Conservation (phyloP, 2,888 invertebrate species). For the Cantharis nigra region DNA sequence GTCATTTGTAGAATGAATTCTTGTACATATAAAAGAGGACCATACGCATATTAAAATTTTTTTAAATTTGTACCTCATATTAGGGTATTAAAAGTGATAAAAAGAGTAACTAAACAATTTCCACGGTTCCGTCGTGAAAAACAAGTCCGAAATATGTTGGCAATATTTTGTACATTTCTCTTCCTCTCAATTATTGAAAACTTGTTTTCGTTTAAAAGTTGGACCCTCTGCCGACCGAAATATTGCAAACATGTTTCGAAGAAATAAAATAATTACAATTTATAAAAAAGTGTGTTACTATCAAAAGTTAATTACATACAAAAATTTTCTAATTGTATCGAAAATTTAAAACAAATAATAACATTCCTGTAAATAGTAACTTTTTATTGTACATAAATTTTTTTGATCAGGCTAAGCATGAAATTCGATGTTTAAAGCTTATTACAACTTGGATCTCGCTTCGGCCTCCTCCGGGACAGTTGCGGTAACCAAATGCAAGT, state of each 20-base stretch:
- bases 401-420: conserved; percentile 18
- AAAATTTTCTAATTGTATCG: conserved; percentile 18
- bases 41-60: conserved; percentile 26
- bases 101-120: conserved; percentile 8
- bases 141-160: not conserved
- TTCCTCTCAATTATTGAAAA: not conserved
- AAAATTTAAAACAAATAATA: conserved; percentile 4
- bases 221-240: not conserved
- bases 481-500: not conserved
- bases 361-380: conserved; percentile 18
- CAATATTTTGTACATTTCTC: not conserved
- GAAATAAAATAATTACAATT: conserved; percentile 8
- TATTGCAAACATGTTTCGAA: conserved; percentile 11
- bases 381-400: conserved; percentile 25
- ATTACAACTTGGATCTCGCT: not conserved
- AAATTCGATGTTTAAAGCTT: conserved; percentile 6
- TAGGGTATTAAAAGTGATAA: conserved; percentile 22
- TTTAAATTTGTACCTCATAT: conserved; percentile 20
- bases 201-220: not conserved
- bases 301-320: conserved; percentile 14
- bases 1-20: conserved; percentile 11
- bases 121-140: not conserved
- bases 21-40: conserved; percentile 28
- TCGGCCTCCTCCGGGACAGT: not conserved
- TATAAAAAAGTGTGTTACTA: conserved; percentile 21